These are phyloP conservation scores for Magallana angulata DNA, from an alignment of 1,140 invertebrate species.

Conservation along the genomic window DNA sequence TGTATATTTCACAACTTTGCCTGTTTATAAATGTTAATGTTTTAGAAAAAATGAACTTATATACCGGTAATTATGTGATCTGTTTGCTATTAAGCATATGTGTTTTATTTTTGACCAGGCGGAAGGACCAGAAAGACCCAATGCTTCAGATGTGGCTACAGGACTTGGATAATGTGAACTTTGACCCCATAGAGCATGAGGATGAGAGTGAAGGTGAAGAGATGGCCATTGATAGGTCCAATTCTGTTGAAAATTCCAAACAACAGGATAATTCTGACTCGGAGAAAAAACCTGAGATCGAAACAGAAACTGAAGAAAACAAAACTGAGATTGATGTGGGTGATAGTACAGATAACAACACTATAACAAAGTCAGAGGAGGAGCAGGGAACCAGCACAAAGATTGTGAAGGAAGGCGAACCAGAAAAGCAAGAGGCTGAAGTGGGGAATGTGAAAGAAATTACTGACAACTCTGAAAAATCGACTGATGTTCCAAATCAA, in stretches of 20 bases:
- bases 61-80: too few species aligned
- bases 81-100: too few species aligned
- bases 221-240: neutral
- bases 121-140: constrained; percentile 45
- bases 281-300: neutral
- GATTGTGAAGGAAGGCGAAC: neutral
- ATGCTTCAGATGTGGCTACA: constrained; percentile 65
- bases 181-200: constrained; percentile 48
- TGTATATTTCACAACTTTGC: too few species aligned
- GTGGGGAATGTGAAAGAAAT: neutral
- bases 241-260: neutral
- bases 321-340: neutral
- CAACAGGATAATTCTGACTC: neutral
- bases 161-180: constrained; percentile 56
- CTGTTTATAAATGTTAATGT: too few species aligned
- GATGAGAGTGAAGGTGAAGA: neutral
- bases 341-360: neutral
- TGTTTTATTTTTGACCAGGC: constrained; percentile 53
- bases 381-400: neutral
- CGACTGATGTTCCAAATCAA: too few species aligned
- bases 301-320: neutral
- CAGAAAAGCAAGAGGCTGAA: neutral
- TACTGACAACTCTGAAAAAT: neutral
- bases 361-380: neutral
- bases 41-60: too few species aligned